phyloP scores from a whole-genome alignment of 2,888 invertebrate genomes.

The Stenolophus ochropezus region DNA sequence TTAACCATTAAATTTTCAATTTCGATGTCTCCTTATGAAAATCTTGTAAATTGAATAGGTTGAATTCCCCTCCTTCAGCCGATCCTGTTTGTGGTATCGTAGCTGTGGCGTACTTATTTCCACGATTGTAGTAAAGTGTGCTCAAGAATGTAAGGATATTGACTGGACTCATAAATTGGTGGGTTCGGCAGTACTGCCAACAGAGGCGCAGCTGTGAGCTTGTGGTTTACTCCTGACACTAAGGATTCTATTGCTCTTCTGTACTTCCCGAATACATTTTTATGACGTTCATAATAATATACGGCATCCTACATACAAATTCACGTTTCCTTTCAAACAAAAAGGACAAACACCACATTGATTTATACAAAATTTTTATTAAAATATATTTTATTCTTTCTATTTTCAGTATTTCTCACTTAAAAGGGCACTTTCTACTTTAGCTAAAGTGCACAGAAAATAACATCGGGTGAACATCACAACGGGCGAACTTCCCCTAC shows the following conservation, averaged over 20 bases:
- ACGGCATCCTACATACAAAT: conserved; percentile 1
- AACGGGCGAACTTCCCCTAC: too few relatives aligned
- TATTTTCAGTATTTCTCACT: too few relatives aligned
- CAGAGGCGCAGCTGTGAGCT: conserved; percentile 3
- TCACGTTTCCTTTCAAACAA: neutral
- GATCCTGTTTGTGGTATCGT: neutral
- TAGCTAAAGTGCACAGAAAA: too few relatives aligned
- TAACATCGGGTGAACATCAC: too few relatives aligned
- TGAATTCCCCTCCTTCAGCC: neutral
- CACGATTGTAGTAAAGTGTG: conserved; percentile 38
- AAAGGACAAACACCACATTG: neutral
- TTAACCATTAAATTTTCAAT: neutral
- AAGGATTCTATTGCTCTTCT: conserved; percentile 21
- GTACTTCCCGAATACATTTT: neutral
- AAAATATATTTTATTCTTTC: too few relatives aligned
- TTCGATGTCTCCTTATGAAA: neutral
- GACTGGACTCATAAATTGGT: conserved; percentile 26
- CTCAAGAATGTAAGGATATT: conserved; percentile 34
- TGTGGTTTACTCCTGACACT: conserved; percentile 31
- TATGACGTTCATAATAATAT: conserved; percentile 33
- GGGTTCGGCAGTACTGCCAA: neutral
- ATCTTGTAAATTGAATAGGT: neutral
- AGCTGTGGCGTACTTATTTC: conserved; percentile 1
- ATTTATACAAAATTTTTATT: neutral
- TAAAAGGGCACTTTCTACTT: too few relatives aligned